These are phyloP conservation scores for Drosophila eohydei DNA, from an alignment of 2,888 invertebrate genomes.

Conservation along the genomic window DNA sequence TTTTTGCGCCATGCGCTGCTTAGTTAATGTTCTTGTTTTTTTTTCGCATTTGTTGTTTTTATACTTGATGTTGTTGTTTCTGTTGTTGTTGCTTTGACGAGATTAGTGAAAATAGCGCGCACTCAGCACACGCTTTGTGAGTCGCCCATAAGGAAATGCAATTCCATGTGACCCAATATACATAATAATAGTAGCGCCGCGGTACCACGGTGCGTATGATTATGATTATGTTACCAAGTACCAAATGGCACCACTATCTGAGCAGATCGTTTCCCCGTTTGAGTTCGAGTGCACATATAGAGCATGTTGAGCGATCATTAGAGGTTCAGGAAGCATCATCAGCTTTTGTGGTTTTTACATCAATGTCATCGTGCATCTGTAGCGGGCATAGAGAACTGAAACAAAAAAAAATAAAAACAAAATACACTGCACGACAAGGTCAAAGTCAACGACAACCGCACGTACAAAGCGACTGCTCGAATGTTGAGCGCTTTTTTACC, in stretches of 20 bases:
- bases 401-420: slow-evolving; percentile 9
- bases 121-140: slow-evolving; percentile 34
- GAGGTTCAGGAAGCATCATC: slow-evolving; percentile 51
- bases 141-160: slow-evolving; percentile 65
- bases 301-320: slow-evolving; percentile 31
- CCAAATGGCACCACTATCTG: background rate
- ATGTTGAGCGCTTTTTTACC: slow-evolving; percentile 33
- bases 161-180: slow-evolving; percentile 33
- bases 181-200: slow-evolving; percentile 2
- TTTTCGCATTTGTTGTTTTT: slow-evolving; percentile 26
- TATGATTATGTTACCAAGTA: slow-evolving; percentile 22
- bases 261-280: slow-evolving; percentile 3
- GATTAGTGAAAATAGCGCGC: slow-evolving; percentile 58
- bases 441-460: slow-evolving; percentile 54
- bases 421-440: slow-evolving; percentile 59
- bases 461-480: slow-evolving; percentile 30
- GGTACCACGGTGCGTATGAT: slow-evolving; percentile 58
- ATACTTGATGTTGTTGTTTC: slow-evolving; percentile 10
- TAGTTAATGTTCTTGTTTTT: slow-evolving; percentile 58
- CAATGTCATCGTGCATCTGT: slow-evolving; percentile 53
- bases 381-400: slow-evolving; percentile 30
- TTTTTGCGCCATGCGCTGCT: slow-evolving; percentile 70
- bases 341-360: slow-evolving; percentile 48
- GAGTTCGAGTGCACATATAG: slow-evolving; percentile 32
- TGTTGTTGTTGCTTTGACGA: slow-evolving; percentile 41